phyloP scores from a whole-genome alignment of 2,113 vertebrate species.

The Eonycteris spelaea region DNA sequence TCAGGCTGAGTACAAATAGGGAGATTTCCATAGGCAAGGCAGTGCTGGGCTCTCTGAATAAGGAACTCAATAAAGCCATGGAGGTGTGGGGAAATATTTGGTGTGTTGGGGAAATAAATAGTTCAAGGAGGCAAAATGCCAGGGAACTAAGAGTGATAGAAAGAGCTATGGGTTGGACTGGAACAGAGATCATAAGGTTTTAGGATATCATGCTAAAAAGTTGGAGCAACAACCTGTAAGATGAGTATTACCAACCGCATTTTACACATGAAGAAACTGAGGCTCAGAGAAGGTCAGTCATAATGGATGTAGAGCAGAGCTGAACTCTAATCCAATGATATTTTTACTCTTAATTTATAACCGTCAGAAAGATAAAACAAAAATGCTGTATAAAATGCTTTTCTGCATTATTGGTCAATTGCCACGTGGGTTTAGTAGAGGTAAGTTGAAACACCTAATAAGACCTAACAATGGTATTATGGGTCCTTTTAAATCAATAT shows the following conservation, averaged over 20 bases:
- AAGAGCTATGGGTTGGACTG: not conserved
- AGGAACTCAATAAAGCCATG: not conserved
- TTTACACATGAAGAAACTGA: not conserved
- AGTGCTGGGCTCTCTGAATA: not conserved
- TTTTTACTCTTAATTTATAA: not conserved
- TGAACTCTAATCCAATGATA: not conserved
- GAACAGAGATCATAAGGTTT: not conserved
- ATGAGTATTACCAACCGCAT: not conserved
- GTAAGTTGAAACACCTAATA: not conserved
- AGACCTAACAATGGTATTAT: not conserved
- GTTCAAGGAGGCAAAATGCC: not conserved
- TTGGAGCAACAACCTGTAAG: not conserved
- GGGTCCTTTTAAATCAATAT: not conserved
- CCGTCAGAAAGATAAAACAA: not conserved
- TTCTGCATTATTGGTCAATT: not conserved
- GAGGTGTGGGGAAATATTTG: not conserved
- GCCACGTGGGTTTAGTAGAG: not conserved
- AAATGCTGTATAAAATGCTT: not conserved
- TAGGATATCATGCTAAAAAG: rapidly evolving
- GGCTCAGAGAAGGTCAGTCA: not conserved
- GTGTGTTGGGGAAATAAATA: not conserved
- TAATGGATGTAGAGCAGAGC: not conserved
- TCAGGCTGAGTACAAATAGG: not conserved
- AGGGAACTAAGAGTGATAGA: not conserved
- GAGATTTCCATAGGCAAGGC: not conserved